These are phyloP conservation scores for Hafferia zeledoni DNA, from an alignment of 2,797 vertebrate species.

Conservation along the genomic window DNA sequence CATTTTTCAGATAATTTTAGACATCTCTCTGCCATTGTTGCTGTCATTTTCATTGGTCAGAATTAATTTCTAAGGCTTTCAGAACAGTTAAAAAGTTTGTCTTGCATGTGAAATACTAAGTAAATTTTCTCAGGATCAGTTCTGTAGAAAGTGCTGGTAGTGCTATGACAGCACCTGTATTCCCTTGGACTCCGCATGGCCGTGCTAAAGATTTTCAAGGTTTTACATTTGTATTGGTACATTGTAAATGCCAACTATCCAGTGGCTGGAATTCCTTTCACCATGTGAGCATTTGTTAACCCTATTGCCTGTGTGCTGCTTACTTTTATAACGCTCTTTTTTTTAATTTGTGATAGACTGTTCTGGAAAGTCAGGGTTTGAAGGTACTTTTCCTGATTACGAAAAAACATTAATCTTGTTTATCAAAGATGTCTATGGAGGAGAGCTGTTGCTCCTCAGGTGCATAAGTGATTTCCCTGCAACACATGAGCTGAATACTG, in stretches of 20 bases:
- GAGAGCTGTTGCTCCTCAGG: neutral
- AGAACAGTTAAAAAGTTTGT: neutral
- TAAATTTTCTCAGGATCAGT: neutral
- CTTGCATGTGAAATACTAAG: neutral
- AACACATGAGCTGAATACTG: neutral
- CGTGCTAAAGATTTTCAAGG: neutral
- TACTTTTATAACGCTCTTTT: neutral
- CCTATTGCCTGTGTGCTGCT: neutral
- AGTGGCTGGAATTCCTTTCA: neutral
- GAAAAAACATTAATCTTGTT: neutral
- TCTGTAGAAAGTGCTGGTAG: neutral
- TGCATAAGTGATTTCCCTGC: neutral
- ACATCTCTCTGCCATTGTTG: neutral
- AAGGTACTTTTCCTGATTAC: neutral
- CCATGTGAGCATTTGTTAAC: neutral
- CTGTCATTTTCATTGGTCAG: neutral
- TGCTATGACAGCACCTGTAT: neutral
- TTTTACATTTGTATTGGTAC: neutral
- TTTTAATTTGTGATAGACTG: neutral
- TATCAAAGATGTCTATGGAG: neutral
- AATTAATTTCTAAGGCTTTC: neutral
- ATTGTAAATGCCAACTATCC: neutral
- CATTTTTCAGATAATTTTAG: neutral
- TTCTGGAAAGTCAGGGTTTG: neutral
- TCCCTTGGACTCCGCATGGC: neutral